phyloP scores from a whole-genome alignment of 2,888 invertebrate genomes.

The Eupithecia vulgata region DNA sequence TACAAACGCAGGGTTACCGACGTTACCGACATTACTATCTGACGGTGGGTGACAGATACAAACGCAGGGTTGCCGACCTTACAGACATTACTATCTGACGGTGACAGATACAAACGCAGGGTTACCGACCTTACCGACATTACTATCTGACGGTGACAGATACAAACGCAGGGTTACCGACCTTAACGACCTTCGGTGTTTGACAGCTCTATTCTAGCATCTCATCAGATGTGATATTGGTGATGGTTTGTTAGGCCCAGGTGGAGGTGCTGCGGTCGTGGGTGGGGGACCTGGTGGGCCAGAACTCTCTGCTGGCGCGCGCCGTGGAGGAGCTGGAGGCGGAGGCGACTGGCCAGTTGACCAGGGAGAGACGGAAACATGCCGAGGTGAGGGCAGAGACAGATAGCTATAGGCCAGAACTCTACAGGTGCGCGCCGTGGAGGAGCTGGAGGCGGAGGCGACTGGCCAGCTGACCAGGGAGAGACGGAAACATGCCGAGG shows the following conservation, averaged over 20 bases:
- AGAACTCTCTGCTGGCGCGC: conserved; percentile 87
- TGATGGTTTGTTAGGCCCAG: conserved; percentile 80
- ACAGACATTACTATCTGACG: too few relatives aligned
- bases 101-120: too few relatives aligned
- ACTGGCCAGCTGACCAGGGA: conserved; percentile 77
- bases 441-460: conserved; percentile 87
- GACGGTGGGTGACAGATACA: too few relatives aligned
- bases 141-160: too few relatives aligned
- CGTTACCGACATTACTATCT: too few relatives aligned
- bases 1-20: too few relatives aligned
- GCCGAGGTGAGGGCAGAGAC: conserved; percentile 59
- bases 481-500: conserved; percentile 59
- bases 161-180: too few relatives aligned
- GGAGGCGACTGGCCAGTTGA: conserved; percentile 85
- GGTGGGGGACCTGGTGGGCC: conserved; percentile 87
- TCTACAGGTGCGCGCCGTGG: conserved; percentile 85
- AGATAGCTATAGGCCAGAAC: conserved; percentile 82
- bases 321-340: conserved; percentile 87
- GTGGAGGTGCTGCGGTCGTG: conserved; percentile 85
- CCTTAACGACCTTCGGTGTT: too few relatives aligned
- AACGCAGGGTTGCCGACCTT: too few relatives aligned
- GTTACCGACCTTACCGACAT: too few relatives aligned
- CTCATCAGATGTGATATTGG: neutral
- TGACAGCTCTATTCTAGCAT: too few relatives aligned
- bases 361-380: conserved; percentile 66